Evolutionary conservation across 2,888 invertebrate species (phyloP).

Genomic region (Allygus modestus): DNA sequence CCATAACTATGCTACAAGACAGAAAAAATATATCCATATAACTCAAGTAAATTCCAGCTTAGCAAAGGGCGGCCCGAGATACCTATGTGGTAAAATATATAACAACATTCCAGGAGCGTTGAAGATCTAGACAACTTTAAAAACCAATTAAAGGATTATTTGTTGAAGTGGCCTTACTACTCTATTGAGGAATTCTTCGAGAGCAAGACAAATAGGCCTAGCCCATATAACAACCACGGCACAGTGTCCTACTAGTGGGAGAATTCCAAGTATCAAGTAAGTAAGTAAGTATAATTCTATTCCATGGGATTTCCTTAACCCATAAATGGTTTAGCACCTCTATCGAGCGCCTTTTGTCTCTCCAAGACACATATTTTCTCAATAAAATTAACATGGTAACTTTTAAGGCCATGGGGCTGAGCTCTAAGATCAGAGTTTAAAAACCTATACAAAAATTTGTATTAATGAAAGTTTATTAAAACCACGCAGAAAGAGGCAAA

Average conservation of each 20-base stretch:
- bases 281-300: background rate
- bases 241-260: background rate
- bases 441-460: no score
- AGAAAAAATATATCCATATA: background rate
- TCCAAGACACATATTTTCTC: no score
- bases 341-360: no score
- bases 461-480: no score
- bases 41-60: background rate
- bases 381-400: no score
- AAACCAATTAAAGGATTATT: background rate
- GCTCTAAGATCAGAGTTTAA: no score
- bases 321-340: no score
- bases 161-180: constrained; percentile 15
- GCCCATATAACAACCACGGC: background rate
- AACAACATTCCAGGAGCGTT: background rate
- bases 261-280: constrained; percentile 11
- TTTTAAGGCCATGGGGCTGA: no score
- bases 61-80: background rate
- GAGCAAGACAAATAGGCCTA: background rate
- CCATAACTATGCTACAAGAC: background rate
- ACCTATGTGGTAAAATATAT: constrained; percentile 18
- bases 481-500: no score
- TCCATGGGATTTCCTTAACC: no score
- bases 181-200: background rate
- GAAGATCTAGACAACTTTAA: background rate